phyloP scores from a whole-genome alignment of 2,113 vertebrate genomes.

The Grus americana region DNA sequence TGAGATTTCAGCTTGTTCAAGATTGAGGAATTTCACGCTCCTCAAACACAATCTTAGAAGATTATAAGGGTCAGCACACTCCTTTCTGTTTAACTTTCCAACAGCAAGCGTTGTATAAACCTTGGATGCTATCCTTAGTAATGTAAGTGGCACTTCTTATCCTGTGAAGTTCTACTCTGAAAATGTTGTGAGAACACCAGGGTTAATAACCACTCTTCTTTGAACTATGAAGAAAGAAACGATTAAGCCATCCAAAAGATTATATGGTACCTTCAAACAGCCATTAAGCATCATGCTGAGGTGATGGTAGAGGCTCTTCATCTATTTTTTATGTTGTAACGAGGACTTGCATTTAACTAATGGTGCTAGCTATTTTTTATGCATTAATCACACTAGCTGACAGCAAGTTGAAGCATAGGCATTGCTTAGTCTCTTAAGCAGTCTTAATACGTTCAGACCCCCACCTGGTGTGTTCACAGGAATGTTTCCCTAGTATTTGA shows the following conservation, averaged over 20 bases:
- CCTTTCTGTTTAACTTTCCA: constrained; percentile 47
- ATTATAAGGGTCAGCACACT: background rate
- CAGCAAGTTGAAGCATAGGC: constrained; percentile 20
- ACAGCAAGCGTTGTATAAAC: constrained; percentile 34
- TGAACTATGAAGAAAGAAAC: constrained; percentile 52
- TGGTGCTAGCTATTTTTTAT: constrained; percentile 20
- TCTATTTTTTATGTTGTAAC: constrained; percentile 58
- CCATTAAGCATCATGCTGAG: constrained; percentile 34
- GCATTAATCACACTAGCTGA: background rate
- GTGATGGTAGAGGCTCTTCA: constrained; percentile 8
- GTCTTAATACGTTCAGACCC: background rate
- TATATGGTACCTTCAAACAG: constrained; percentile 45
- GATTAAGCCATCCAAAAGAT: constrained; percentile 56
- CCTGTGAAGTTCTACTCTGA: constrained; percentile 54
- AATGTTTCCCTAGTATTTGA: background rate
- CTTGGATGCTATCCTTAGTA: background rate
- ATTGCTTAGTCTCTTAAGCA: background rate
- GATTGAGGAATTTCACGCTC: background rate
- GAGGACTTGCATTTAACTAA: constrained; percentile 57
- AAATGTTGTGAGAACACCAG: constrained; percentile 48
- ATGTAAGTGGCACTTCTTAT: constrained; percentile 23
- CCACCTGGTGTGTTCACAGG: background rate
- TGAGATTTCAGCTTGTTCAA: background rate
- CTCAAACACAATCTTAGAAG: background rate
- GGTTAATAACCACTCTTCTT: constrained; percentile 56